A percentile compares a stretch with the other conserved stretches of the same genome.
phyloP scores from a whole-genome alignment of 1,140 invertebrate species.

The Drosophila subobscura region DNA sequence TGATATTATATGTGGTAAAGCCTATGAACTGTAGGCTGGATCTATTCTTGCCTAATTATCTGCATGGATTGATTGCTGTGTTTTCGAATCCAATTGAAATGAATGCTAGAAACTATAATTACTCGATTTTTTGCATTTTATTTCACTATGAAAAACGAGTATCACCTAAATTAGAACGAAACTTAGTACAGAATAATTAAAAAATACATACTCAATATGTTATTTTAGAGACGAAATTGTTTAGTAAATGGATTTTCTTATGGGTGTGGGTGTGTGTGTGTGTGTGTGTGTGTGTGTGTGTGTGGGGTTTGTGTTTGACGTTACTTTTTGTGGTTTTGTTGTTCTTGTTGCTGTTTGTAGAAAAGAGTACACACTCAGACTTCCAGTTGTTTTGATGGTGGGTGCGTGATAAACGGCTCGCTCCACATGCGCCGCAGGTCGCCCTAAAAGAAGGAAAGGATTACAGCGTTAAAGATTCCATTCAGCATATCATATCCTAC shows the following conservation, averaged over 20 bases:
- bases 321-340: constrained; percentile 26
- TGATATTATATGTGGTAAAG: constrained; percentile 8
- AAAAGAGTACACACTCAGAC: constrained; percentile 83
- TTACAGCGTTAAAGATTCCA: background rate
- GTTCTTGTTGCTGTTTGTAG: constrained; percentile 51
- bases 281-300: constrained; percentile 27
- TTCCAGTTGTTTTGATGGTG: constrained; percentile 85
- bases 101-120: constrained; percentile 68
- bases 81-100: constrained; percentile 37
- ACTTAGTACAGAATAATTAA: constrained; percentile 67
- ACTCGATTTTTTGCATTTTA: constrained; percentile 67
- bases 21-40: constrained; percentile 44
- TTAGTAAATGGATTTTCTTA: constrained; percentile 42
- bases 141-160: constrained; percentile 63
- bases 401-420: constrained; percentile 95
- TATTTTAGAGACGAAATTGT: constrained; percentile 63
- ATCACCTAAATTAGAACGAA: constrained; percentile 72
- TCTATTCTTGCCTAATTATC: constrained; percentile 41
- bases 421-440: constrained; percentile 98
- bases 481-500: constrained; percentile 83
- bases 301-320: constrained; percentile 33
- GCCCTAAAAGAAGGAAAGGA: constrained; percentile 86
- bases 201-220: constrained; percentile 67
- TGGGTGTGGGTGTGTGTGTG: constrained; percentile 29
- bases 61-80: constrained; percentile 18